Conservation (phyloP, 2,113 vertebrate genomes). For the Amblyornis subalaris region DNA sequence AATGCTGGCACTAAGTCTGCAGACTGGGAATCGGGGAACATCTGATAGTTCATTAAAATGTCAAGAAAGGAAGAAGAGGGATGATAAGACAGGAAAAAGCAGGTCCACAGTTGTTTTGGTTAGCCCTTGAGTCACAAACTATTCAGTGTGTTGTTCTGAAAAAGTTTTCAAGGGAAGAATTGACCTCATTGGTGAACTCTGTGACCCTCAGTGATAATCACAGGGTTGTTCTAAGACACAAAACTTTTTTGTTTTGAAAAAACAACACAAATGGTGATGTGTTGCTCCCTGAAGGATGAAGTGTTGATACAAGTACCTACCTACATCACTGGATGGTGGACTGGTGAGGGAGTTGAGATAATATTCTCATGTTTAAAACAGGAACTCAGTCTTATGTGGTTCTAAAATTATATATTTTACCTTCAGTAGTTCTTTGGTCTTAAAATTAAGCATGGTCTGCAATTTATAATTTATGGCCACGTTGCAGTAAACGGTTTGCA, state of each 20-base stretch:
- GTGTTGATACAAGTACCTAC: neutral
- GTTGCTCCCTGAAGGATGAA: neutral
- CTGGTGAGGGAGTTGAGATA: neutral
- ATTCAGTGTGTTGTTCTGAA: neutral
- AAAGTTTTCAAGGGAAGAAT: neutral
- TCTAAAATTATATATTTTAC: neutral
- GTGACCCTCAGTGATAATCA: neutral
- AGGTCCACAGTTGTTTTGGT: neutral
- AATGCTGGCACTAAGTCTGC: neutral
- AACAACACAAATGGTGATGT: neutral
- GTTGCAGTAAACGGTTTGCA: neutral
- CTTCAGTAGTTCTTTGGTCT: neutral
- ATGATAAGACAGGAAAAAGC: neutral
- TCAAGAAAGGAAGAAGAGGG: neutral
- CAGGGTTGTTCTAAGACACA: neutral
- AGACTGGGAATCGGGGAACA: neutral
- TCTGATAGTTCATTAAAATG: neutral
- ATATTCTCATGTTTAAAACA: neutral
- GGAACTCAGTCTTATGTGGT: neutral
- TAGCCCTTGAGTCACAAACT: neutral
- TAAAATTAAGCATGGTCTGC: neutral
- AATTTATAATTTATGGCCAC: neutral
- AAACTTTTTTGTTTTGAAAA: neutral
- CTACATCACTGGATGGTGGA: neutral
- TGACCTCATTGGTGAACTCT: constrained; percentile 2